A percentile compares a stretch with the other conserved stretches of the same genome.
phyloP scores from a whole-genome alignment of 1,140 invertebrate genomes.

The Piezodorus guildinii region DNA sequence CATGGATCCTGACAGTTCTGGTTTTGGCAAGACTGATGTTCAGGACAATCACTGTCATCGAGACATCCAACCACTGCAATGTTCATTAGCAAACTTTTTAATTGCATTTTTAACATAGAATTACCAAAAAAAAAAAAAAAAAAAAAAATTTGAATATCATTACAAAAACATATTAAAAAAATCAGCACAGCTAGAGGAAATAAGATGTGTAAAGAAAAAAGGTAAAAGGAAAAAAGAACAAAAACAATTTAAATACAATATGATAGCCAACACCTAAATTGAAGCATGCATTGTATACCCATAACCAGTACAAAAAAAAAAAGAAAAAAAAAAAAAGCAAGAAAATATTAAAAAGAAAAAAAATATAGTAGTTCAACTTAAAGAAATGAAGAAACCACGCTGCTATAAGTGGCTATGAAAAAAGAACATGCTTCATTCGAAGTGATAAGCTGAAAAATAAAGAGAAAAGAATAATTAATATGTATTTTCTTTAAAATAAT shows the following conservation, averaged over 20 bases:
- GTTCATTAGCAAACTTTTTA: slow-evolving; percentile 1
- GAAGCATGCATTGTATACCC: slow-evolving; percentile 17
- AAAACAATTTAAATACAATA: slow-evolving; percentile 14
- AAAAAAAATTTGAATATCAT: neutral
- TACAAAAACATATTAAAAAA: neutral
- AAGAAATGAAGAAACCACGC: slow-evolving; percentile 9
- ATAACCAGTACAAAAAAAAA: slow-evolving; percentile 11
- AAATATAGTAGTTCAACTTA: neutral
- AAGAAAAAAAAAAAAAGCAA: slow-evolving; percentile 12
- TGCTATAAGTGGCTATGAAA: neutral
- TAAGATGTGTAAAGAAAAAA: slow-evolving; percentile 6
- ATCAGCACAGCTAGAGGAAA: slow-evolving; percentile 17
- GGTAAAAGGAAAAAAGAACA: slow-evolving; percentile 18
- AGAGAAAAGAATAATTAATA: slow-evolving; percentile 17
- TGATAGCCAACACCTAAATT: neutral
- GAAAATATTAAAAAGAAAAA: slow-evolving; percentile 2
- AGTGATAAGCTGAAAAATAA: slow-evolving; percentile 16
- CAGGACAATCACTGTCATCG: slow-evolving; percentile 55
- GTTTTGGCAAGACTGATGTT: slow-evolving; percentile 61
- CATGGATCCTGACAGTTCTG: slow-evolving; percentile 66
- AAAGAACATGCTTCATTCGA: slow-evolving; percentile 21
- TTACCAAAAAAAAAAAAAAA: neutral
- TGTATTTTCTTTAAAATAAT: neutral
- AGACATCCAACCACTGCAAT: slow-evolving; percentile 53
- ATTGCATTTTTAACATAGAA: neutral